phyloP scores from a whole-genome alignment of 2,888 invertebrate genomes.

The Hyles lineata region DNA sequence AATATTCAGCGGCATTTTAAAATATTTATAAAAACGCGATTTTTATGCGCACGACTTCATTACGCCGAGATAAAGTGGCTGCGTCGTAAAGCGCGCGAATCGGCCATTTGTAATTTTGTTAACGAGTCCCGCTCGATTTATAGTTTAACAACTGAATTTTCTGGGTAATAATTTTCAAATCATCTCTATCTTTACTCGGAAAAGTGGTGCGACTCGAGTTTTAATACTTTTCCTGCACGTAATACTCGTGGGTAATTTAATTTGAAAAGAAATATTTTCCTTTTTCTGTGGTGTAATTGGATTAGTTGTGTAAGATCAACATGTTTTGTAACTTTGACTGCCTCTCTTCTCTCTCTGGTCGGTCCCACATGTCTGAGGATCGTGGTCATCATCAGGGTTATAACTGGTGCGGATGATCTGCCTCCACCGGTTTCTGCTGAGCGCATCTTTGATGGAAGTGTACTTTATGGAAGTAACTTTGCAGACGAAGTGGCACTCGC shows the following conservation, averaged over 20 bases:
- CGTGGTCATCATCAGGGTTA: too few species aligned
- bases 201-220: constrained; percentile 1
- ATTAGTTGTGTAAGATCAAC: background rate
- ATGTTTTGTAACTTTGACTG: too few species aligned
- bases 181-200: background rate
- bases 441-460: too few species aligned
- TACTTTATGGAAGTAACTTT: too few species aligned
- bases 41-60: constrained; percentile 60
- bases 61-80: constrained; percentile 46
- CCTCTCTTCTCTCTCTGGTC: too few species aligned
- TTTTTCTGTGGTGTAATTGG: background rate
- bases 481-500: too few species aligned
- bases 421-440: too few species aligned
- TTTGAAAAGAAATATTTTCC: background rate
- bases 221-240: background rate
- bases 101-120: constrained; percentile 32
- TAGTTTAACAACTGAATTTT: constrained; percentile 26
- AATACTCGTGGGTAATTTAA: constrained; percentile 1
- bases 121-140: constrained; percentile 36
- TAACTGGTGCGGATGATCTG: too few species aligned
- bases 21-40: constrained; percentile 77
- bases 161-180: constrained; percentile 14
- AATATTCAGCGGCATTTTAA: constrained; percentile 79
- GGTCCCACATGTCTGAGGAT: too few species aligned
- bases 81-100: constrained; percentile 40